Evolutionary conservation across 1,140 invertebrate genomes (phyloP).

Genomic region (Paracyclopina nana): DNA sequence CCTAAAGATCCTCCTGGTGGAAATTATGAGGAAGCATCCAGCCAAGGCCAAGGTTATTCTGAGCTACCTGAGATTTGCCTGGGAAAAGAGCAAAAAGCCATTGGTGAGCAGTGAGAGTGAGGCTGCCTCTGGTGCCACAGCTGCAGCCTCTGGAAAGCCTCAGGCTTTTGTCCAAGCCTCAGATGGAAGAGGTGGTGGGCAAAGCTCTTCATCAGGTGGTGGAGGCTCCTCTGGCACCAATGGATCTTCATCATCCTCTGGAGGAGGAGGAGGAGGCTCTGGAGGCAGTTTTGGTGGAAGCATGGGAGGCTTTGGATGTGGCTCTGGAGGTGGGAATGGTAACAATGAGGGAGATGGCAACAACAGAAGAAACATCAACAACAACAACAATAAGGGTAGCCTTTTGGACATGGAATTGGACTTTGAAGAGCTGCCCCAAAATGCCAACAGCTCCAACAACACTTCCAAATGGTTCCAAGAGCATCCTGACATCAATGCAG

Average conservation of each 20-base stretch:
- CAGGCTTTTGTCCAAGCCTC: background rate
- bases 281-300: background rate
- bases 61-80: background rate
- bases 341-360: background rate
- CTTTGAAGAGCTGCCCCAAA: conserved; percentile 14
- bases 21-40: background rate
- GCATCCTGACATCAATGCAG: conserved; percentile 5
- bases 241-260: too few relatives aligned
- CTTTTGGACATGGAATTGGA: background rate
- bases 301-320: background rate
- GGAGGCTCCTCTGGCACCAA: background rate
- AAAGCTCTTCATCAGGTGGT: background rate
- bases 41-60: background rate
- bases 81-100: background rate
- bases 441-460: too few relatives aligned
- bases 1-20: background rate
- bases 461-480: conserved; percentile 15
- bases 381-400: background rate
- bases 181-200: background rate
- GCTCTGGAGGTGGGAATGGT: background rate
- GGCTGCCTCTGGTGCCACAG: background rate
- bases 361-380: too few relatives aligned
- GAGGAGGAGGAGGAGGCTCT: background rate
- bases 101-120: background rate
- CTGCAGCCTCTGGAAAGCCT: background rate